Conservation (phyloP, 2,888 invertebrate genomes). For the Erannis defoliaria region DNA sequence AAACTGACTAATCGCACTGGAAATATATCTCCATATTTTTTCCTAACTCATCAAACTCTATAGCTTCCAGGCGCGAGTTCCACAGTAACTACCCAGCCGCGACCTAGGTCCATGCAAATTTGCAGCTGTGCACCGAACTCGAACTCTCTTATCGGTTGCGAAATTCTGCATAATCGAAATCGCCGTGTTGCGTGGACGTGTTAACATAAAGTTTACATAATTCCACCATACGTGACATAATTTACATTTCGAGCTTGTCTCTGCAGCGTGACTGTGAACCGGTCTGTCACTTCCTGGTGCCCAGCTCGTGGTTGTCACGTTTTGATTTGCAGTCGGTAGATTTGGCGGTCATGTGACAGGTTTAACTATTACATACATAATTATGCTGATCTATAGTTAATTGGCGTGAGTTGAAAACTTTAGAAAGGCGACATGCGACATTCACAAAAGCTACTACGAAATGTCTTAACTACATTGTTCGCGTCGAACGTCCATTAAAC, state of each 20-base stretch:
- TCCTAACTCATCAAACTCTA: constrained; percentile 49
- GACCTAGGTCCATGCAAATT: constrained; percentile 47
- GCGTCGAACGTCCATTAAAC: constrained; percentile 17
- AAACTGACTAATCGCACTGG: too few species aligned
- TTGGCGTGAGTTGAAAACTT: constrained; percentile 6
- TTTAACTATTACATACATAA: constrained; percentile 6
- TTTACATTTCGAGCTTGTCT: constrained; percentile 44
- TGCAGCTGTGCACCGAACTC: constrained; percentile 42
- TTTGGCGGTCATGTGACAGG: constrained; percentile 3
- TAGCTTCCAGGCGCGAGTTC: constrained; percentile 35
- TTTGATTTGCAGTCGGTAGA: constrained; percentile 8
- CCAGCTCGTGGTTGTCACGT: constrained; percentile 20
- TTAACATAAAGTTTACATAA: constrained; percentile 54
- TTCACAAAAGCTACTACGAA: constrained; percentile 22
- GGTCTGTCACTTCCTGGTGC: constrained; percentile 31
- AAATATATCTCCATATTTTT: too few species aligned
- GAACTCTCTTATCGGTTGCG: constrained; percentile 47
- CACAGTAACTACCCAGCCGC: too few species aligned
- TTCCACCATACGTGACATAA: constrained; percentile 54
- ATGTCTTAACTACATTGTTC: constrained; percentile 21
- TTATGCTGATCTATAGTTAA: not conserved
- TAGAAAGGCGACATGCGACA: constrained; percentile 31
- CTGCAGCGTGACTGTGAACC: constrained; percentile 17
- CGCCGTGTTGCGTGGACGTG: constrained; percentile 50
- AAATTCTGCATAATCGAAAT: constrained; percentile 53